phyloP scores from a whole-genome alignment of 2,888 invertebrate genomes.

The Gisinianus flammeolus region DNA sequence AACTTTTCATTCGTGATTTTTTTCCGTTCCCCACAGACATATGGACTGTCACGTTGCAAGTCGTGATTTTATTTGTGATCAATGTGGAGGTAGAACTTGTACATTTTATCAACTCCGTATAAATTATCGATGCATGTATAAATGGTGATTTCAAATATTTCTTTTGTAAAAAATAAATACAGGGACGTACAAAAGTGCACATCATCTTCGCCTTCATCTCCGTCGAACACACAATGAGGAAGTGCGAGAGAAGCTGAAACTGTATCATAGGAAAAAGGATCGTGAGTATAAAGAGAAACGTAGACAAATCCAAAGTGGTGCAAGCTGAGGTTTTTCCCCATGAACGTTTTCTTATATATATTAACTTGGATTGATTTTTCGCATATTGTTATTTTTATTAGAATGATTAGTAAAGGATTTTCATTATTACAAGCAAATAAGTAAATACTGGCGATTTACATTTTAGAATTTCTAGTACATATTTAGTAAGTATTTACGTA shows the following conservation, averaged over 20 bases:
- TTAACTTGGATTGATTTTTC: neutral
- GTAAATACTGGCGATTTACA: too few species aligned
- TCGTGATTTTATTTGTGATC: neutral
- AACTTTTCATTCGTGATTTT: too few species aligned
- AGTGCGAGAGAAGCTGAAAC: neutral
- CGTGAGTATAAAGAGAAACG: neutral
- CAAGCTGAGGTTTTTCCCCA: too few species aligned
- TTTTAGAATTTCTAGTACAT: too few species aligned
- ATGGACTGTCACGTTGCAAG: slow-evolving; percentile 1
- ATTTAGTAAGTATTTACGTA: too few species aligned
- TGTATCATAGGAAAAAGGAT: neutral
- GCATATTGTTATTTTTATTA: neutral
- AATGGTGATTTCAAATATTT: too few species aligned
- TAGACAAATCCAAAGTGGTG: too few species aligned
- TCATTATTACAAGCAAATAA: too few species aligned
- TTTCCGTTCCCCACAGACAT: neutral
- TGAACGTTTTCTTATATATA: neutral
- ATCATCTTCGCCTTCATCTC: neutral
- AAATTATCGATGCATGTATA: too few species aligned
- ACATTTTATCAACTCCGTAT: too few species aligned
- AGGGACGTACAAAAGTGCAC: neutral
- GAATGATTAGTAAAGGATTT: neutral
- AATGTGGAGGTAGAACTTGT: neutral
- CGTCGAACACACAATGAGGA: neutral
- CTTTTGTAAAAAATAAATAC: too few species aligned